Percentiles rank a stretch among this genome's conserved stretches.
Evolutionary conservation across 2,797 vertebrate genomes (phyloP).

Genomic region (Acanthurus lineatus): DNA sequence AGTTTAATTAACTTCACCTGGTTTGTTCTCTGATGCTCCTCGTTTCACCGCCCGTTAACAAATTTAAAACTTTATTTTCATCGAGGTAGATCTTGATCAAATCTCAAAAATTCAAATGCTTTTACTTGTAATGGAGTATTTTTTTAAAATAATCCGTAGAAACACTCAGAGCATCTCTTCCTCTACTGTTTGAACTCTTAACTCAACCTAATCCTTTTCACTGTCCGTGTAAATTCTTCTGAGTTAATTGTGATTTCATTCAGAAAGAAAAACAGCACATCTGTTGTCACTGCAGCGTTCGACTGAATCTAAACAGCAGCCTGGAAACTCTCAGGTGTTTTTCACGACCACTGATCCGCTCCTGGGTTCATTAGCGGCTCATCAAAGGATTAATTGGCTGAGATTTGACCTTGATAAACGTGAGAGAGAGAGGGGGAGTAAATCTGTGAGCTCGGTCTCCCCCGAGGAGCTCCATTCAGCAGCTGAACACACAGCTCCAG

Average conservation of each 20-base stretch:
- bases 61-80: too few species aligned
- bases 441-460: constrained; percentile 30
- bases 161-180: too few species aligned
- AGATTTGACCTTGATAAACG: constrained; percentile 56
- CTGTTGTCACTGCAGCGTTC: not conserved
- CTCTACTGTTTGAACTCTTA: too few species aligned
- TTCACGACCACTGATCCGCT: constrained; percentile 50
- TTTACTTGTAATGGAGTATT: too few species aligned
- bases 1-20: too few species aligned
- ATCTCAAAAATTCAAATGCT: too few species aligned
- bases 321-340: constrained; percentile 22
- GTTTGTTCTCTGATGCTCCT: too few species aligned
- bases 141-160: too few species aligned
- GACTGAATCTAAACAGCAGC: too few species aligned
- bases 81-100: too few species aligned
- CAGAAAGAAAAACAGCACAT: not conserved
- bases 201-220: too few species aligned
- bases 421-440: constrained; percentile 16
- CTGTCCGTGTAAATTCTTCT: not conserved
- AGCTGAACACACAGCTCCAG: constrained; percentile 72
- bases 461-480: constrained; percentile 59
- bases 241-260: not conserved
- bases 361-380: constrained; percentile 30
- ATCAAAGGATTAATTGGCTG: constrained; percentile 46
- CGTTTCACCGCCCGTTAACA: too few species aligned